Percentiles rank a stretch among this genome's conserved stretches.
Conservation (phyloP, 2,113 vertebrate genomes). For the Xyliphius kryptos region DNA sequence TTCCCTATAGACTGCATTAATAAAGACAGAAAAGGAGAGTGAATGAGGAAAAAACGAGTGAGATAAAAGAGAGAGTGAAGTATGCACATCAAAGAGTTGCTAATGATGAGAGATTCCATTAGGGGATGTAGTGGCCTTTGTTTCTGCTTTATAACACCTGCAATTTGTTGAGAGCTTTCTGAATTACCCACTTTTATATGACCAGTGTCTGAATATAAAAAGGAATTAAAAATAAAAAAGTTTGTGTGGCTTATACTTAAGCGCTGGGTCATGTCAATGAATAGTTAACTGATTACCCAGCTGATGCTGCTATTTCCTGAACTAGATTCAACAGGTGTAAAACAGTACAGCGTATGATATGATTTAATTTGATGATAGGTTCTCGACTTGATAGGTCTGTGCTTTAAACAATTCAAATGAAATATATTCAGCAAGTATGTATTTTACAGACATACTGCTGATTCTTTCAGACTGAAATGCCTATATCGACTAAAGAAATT, state of each 20-base stretch:
- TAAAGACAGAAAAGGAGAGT: constrained; percentile 65
- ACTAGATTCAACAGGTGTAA: no score
- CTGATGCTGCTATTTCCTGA: no score
- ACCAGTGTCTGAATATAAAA: constrained; percentile 67
- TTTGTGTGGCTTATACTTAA: constrained; percentile 29
- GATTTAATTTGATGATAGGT: no score
- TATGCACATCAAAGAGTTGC: constrained; percentile 97
- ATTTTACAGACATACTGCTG: no score
- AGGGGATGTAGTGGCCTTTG: constrained; percentile 92
- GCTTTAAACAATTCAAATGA: no score
- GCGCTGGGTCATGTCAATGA: constrained; percentile 1
- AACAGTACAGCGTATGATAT: no score
- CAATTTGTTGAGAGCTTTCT: constrained; percentile 79
- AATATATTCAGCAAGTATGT: no score
- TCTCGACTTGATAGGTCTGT: no score
- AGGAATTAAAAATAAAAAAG: constrained; percentile 33
- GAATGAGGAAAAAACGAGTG: constrained; percentile 50
- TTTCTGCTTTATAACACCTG: constrained; percentile 98
- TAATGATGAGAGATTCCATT: constrained; percentile 98
- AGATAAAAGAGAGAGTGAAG: constrained; percentile 93
- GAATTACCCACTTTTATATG: constrained; percentile 92
- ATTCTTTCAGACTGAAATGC: no score
- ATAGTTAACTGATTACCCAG: constrained; percentile 18
- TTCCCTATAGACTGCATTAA: constrained; percentile 62
- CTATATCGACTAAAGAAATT: no score